Percentiles rank a stretch among this genome's conserved stretches.
phyloP scores from a whole-genome alignment of 2,888 invertebrate genomes.

The Oscheius sp. region DNA sequence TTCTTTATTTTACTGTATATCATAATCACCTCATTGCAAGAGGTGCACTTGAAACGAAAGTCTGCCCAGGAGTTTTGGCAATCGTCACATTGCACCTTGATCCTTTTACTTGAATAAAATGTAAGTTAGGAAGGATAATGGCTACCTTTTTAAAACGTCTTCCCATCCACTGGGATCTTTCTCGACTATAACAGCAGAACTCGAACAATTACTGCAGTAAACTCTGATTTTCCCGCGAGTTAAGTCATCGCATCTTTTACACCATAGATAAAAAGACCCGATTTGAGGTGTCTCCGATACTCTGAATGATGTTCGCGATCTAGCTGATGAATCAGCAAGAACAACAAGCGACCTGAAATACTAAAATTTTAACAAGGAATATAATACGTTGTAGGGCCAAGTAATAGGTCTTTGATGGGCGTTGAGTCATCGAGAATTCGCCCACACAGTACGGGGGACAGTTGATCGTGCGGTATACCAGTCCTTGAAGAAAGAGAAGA shows the following conservation, averaged over 20 bases:
- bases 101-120: constrained; percentile 42
- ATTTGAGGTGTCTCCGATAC: constrained; percentile 19
- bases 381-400: constrained; percentile 58
- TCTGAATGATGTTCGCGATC: background rate
- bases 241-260: constrained; percentile 56
- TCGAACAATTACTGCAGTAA: constrained; percentile 53
- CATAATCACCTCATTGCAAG: constrained; percentile 54
- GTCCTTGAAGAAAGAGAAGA: constrained; percentile 8
- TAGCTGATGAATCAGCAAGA: background rate
- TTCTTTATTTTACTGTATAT: background rate
- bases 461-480: constrained; percentile 40
- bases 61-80: background rate
- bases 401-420: constrained; percentile 43
- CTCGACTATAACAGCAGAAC: constrained; percentile 51
- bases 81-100: constrained; percentile 46
- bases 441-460: constrained; percentile 54
- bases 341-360: constrained; percentile 2
- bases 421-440: constrained; percentile 39
- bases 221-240: constrained; percentile 58
- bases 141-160: constrained; percentile 55
- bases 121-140: background rate
- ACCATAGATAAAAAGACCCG: constrained; percentile 60
- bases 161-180: constrained; percentile 57
- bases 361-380: background rate
- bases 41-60: constrained; percentile 62